Evolutionary conservation across 2,113 vertebrate species (phyloP).

Genomic region (Setophaga petechia): DNA sequence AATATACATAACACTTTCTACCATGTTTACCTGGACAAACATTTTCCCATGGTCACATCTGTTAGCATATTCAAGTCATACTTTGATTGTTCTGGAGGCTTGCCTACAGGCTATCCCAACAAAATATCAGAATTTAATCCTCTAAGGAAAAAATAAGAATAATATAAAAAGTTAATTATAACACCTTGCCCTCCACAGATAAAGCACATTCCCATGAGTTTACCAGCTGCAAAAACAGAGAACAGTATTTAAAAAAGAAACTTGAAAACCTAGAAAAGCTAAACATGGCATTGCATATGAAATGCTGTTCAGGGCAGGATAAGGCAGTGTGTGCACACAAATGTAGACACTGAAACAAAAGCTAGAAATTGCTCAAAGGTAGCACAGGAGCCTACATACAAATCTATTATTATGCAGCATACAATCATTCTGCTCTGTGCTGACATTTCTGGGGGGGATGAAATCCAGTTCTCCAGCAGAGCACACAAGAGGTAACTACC

Average conservation of each 20-base stretch:
- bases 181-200: neutral
- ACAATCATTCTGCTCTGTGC: neutral
- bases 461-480: neutral
- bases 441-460: neutral
- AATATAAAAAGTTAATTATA: neutral
- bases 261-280: neutral
- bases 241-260: neutral
- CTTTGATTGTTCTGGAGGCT: neutral
- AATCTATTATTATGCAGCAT: neutral
- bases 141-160: neutral
- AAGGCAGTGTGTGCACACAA: neutral
- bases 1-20: neutral
- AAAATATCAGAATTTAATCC: neutral
- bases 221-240: neutral
- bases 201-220: neutral
- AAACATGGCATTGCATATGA: neutral
- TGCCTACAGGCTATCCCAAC: neutral
- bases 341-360: neutral
- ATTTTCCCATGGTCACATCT: neutral
- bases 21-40: neutral
- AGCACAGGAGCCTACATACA: neutral
- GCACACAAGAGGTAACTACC: neutral
- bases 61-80: neutral
- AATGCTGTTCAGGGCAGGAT: neutral
- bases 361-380: neutral